Evolutionary conservation across 2,113 vertebrate genomes (phyloP).

Genomic region (Sander vitreus): DNA sequence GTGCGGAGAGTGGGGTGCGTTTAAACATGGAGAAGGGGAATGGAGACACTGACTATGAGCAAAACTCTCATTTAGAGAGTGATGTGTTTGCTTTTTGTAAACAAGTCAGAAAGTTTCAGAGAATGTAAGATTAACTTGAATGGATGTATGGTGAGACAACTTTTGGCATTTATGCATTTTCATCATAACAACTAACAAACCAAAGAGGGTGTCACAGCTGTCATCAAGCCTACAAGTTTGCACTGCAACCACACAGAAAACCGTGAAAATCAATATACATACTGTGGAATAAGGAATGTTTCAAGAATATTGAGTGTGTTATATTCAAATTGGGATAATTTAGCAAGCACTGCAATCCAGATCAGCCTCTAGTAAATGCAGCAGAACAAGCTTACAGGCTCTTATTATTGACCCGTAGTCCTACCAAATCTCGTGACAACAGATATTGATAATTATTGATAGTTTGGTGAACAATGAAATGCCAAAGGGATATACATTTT

Average conservation of each 20-base stretch:
- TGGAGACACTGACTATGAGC: constrained; percentile 59
- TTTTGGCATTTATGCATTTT: constrained; percentile 36
- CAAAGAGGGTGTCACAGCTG: constrained; percentile 6
- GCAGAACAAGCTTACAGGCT: constrained; percentile 12
- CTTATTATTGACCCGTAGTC: neutral
- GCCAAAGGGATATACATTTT: neutral
- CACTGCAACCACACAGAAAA: neutral
- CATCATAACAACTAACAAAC: neutral
- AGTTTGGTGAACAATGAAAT: neutral
- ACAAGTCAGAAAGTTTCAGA: constrained; percentile 67
- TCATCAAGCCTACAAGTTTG: constrained; percentile 8
- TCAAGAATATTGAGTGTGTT: constrained; percentile 2
- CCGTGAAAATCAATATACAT: neutral
- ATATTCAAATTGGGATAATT: constrained; percentile 45
- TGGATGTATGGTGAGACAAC: constrained; percentile 28
- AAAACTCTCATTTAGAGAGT: constrained; percentile 67
- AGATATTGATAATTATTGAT: neutral
- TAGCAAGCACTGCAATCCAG: neutral
- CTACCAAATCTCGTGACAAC: neutral
- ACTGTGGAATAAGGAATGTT: neutral
- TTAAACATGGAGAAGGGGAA: constrained; percentile 53
- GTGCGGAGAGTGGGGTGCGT: constrained; percentile 60
- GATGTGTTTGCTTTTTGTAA: constrained; percentile 58
- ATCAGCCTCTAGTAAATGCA: constrained; percentile 12
- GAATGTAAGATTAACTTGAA: constrained; percentile 46